A percentile compares a stretch with the other conserved stretches of the same genome.
phyloP scores from a whole-genome alignment of 2,888 invertebrate species.

The Notodonta ziczac region DNA sequence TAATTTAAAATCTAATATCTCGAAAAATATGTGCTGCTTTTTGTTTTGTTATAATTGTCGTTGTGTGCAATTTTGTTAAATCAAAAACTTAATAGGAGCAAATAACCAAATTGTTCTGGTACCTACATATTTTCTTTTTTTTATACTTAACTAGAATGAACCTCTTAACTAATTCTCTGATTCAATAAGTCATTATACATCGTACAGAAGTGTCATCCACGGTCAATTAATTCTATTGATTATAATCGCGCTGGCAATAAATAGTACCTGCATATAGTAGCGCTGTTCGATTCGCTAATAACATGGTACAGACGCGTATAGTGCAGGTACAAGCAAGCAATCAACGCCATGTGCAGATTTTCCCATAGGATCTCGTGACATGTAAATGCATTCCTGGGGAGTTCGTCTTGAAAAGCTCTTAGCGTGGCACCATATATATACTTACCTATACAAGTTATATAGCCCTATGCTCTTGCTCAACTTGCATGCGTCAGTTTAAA shows the following conservation, averaged over 20 bases:
- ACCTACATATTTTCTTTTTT: no score
- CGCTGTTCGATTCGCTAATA: conserved; percentile 58
- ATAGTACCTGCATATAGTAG: neutral
- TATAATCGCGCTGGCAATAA: neutral
- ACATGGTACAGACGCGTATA: conserved; percentile 45
- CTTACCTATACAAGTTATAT: conserved; percentile 16
- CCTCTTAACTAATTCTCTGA: no score
- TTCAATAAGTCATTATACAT: no score
- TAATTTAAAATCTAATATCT: no score
- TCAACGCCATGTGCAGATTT: conserved; percentile 70
- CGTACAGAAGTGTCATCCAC: no score
- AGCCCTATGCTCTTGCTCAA: conserved; percentile 21
- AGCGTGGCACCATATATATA: conserved; percentile 39
- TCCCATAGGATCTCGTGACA: conserved; percentile 76
- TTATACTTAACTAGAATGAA: no score
- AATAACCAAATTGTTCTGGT: no score
- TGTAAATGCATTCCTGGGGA: conserved; percentile 79
- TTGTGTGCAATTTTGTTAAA: no score
- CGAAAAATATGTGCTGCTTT: no score
- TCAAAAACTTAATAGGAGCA: no score
- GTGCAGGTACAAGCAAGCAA: conserved; percentile 65
- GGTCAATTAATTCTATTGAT: neutral
- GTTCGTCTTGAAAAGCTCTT: conserved; percentile 77
- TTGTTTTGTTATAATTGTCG: no score
- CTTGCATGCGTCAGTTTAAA: conserved; percentile 36